phyloP scores from a whole-genome alignment of 2,113 vertebrate genomes.

The Cyanocitta stelleri region DNA sequence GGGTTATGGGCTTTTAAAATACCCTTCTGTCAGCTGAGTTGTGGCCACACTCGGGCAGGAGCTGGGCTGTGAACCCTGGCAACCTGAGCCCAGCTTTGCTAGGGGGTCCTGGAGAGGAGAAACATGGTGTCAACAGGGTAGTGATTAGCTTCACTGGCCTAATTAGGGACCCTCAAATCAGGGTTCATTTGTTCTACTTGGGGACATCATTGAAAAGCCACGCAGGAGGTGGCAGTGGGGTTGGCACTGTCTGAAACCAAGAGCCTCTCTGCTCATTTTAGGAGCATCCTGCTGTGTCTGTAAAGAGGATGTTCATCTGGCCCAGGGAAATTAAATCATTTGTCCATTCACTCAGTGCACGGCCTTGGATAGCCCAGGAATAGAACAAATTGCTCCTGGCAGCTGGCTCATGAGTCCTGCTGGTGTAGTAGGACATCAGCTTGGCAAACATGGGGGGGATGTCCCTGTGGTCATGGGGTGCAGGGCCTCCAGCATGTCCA shows the following conservation, averaged over 20 bases:
- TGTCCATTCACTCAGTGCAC: neutral
- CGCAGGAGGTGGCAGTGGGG: neutral
- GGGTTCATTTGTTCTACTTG: neutral
- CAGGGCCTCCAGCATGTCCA: neutral
- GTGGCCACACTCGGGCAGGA: neutral
- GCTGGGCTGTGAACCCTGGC: neutral
- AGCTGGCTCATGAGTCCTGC: neutral
- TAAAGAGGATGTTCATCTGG: constrained; percentile 10
- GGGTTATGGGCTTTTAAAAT: neutral
- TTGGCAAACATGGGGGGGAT: neutral
- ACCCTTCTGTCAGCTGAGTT: neutral
- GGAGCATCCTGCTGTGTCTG: neutral
- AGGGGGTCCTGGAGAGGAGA: neutral
- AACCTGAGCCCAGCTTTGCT: neutral
- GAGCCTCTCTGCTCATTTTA: neutral
- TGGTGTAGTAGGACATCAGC: neutral
- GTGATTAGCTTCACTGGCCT: neutral
- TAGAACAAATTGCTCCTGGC: constrained; percentile 48
- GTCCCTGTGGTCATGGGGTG: neutral
- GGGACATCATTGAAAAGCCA: neutral
- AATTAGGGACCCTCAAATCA: neutral
- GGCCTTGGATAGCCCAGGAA: neutral
- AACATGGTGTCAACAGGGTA: accelerated
- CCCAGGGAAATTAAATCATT: constrained; percentile 38
- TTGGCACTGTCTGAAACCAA: neutral